Evolutionary conservation across 2,113 vertebrate species (phyloP), one percentile per base, ranked within the genome.

Genomic region (Edolisoma coerulescens): DNA sequence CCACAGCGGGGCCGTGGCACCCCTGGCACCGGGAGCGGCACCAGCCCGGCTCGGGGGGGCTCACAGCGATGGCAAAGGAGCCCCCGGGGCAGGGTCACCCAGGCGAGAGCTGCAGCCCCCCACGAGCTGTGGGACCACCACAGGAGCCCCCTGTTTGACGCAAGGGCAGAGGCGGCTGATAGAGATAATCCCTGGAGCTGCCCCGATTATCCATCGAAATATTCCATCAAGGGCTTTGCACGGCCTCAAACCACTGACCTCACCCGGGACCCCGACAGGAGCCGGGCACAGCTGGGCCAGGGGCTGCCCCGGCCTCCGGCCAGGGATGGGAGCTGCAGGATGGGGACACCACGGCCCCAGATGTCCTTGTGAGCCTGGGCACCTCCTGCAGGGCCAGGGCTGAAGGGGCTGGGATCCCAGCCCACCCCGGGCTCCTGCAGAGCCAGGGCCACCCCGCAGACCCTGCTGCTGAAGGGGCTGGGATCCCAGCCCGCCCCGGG

Each of bases 251-350:
- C 2, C 14, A 78, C 32, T 20, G 44, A 85, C 17, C 42, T 8
- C 30, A 26, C 16, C 30, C 4, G 1, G 47, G 33, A 64, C 28
- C 30, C 54, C 19, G 18, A 64, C 19, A 30, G 41, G 63, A 65
- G 63, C 32, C 15, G 35, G 23, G 35, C 35, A 60, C 16, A 1
- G 35, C n/a, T 2, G 15, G 59, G n/a, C 59, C 35, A 12, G 35
- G 54, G 42, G 59, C 53, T 24, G 39, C 33, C 39, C 53, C 60
- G 17, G 52, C 17, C 50, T 16, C 33, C 4, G 10, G 39, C 2
- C 8, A 27, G 21, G 42, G 37, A 11, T 23, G 22, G 1, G 56
- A n/a, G 70, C 23, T 1, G 1, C 39, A 22, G 30, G 5, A 0
- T 1, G 15, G 67, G 60, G 32, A 35, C 60, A 44, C 37, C 54